Evolutionary conservation across 2,797 vertebrate genomes (phyloP), one percentile per base, ranked within the genome.

Genomic region (Balearica regulorum): DNA sequence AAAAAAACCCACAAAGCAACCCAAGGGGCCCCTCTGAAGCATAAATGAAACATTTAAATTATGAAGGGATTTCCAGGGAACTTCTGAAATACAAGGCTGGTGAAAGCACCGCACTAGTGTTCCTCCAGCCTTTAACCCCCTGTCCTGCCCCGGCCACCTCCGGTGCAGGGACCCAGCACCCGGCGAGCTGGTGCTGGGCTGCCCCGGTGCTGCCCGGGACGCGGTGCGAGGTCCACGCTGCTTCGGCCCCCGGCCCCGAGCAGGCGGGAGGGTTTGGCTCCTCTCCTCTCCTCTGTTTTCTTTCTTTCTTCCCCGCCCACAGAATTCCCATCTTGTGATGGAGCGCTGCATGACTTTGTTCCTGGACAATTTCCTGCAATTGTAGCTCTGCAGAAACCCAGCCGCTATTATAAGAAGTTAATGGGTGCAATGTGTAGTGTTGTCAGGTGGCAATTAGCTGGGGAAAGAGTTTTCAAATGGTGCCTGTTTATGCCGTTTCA

Each of bases 361-460:
- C 92, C 93, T 94, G 92, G 88, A 87, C 86, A 3, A 31, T 93
- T 96, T 95, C 85, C 93, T 97, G 86, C 92, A 24, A 46, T 55
- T 88, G 92, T 73, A 54, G 76, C 83, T 92, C 58, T 41, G 69
- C 83, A 86, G 94, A 90, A 81, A 75, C 41, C 60, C 54, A 3
- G 89, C 71, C 21, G 13, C 64, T 48, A 7, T 20, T 84, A 4
- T 48, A 7, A 76, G 72, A 71, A 35, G 61, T 68, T 85, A 58
- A 71, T 54, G 89, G 87, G 51, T 49, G 77, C 71, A 29, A 13
- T 44, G 64, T 46, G 81, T 11, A 60, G 62, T 49, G 60, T 55
- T 37, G 65, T 55, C 81, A 77, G 60, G 93, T 93, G 93, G 65
- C 83, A 90, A 28, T 89, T 54, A 84, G 29, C 31, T 16, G 77